Evolutionary conservation across 2,888 invertebrate genomes (phyloP), one percentile per base, ranked within the genome.

Genomic region (Spodoptera picta): DNA sequence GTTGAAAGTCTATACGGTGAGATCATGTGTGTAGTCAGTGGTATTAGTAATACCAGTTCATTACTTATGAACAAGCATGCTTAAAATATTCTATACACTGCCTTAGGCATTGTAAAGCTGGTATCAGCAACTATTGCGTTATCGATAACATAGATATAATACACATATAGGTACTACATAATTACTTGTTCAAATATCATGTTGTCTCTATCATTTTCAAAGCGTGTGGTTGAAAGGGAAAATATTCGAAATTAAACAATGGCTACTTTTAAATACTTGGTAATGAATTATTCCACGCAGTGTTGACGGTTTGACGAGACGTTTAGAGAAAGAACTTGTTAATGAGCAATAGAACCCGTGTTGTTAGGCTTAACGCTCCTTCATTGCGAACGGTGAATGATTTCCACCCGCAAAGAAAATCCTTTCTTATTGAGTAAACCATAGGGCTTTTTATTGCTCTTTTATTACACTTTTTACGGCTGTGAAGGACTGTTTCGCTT

Each of bases 401-500:
- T 45, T 60, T 72, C 59, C 41, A 51, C 31, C n/a, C 11, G 12
- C n/a, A 11, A 3, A 31, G 42, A 2, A 44, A 49, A 54, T 41
- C 48, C 24, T 49, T 59, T 55, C 11, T 47, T 52, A 59, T 9
- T 11, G 46, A 27, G 6, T 45, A 49, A 58, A 49, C 23, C 59
- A 36, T 19, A 4, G 43, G 54, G 42, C 24, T 24, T 50, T 65
- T 59, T 67, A 73, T 52, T 67, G 59, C 59, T 45, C 36, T 14
- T 55, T 55, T 59, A 67, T 55, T 55, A 54, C 47, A 24, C 27
- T 27, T 42, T 48, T 69, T 73, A 73, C 45, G 68, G 55, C 47
- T 52, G 66, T 73, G 50, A 48, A 54, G 46, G 52, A 44, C 58
- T 66, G 49, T 72, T 69, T 50, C 19, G 44, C 55, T 69, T 51